A percentile compares a stretch with the other conserved stretches of the same genome.
phyloP scores from a whole-genome alignment of 2,113 vertebrate genomes.

The Tenrec ecaudatus region DNA sequence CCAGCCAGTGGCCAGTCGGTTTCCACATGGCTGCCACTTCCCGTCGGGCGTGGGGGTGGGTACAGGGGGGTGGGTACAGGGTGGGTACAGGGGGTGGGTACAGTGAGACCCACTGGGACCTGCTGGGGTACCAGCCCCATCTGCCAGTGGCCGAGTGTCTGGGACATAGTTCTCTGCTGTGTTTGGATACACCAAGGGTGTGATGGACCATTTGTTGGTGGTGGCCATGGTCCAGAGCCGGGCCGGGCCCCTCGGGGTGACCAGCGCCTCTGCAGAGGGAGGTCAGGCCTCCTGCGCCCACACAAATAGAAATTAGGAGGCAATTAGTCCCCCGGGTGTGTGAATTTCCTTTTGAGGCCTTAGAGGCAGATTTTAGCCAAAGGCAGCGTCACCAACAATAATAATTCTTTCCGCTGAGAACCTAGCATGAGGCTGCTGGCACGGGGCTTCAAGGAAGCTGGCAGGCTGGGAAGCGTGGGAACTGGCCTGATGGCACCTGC shows the following conservation, averaged over 20 bases:
- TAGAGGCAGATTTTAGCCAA: constrained; percentile 75
- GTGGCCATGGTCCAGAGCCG: constrained; percentile 80
- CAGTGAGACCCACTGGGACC: constrained; percentile 52
- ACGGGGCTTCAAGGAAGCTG: constrained; percentile 49
- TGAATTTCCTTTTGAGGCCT: constrained; percentile 77
- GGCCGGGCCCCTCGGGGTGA: constrained; percentile 78
- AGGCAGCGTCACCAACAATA: constrained; percentile 57
- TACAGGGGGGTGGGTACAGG: too few species aligned
- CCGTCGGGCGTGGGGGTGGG: neutral
- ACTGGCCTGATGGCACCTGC: constrained; percentile 40
- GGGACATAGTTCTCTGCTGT: neutral
- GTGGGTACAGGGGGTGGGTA: too few species aligned
- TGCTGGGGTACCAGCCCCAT: constrained; percentile 28
- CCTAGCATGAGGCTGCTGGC: constrained; percentile 60
- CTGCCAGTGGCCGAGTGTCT: neutral
- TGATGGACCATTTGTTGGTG: constrained; percentile 83
- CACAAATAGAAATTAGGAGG: constrained; percentile 81
- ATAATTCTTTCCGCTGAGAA: constrained; percentile 65
- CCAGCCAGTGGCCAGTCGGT: neutral
- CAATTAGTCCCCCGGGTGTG: constrained; percentile 74
- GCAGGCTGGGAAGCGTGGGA: constrained; percentile 62
- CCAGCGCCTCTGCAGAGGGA: constrained; percentile 68
- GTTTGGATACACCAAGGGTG: constrained; percentile 75
- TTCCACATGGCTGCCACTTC: constrained; percentile 34
- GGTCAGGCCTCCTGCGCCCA: constrained; percentile 64